These are phyloP conservation scores for Notechis scutatus DNA, from an alignment of 2,113 vertebrate genomes.

Conservation along the genomic window DNA sequence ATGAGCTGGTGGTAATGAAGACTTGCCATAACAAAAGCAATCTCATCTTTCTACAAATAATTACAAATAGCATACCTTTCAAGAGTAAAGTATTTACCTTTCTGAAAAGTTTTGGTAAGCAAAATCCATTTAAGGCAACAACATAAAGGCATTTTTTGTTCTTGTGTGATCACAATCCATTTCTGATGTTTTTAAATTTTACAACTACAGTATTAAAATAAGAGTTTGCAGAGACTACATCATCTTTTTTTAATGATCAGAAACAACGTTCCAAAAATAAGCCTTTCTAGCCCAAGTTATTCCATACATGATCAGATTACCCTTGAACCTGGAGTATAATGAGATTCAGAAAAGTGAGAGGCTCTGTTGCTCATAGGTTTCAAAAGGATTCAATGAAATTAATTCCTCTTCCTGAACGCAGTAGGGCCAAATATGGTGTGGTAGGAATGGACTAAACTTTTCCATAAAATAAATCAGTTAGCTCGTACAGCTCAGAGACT, in stretches of 20 bases:
- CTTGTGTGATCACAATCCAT: neutral
- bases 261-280: neutral
- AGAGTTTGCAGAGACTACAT: neutral
- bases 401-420: neutral
- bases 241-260: neutral
- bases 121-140: slow-evolving; percentile 35
- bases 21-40: slow-evolving; percentile 82
- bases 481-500: neutral
- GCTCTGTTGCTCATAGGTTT: neutral
- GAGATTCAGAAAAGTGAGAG: neutral
- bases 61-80: slow-evolving; percentile 53
- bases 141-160: slow-evolving; percentile 32
- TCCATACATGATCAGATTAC: neutral
- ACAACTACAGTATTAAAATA: neutral
- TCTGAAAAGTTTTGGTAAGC: slow-evolving; percentile 34
- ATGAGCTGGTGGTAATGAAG: slow-evolving; percentile 85
- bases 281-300: neutral
- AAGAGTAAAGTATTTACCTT: slow-evolving; percentile 37
- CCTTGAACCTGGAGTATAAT: neutral
- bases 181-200: slow-evolving; percentile 17
- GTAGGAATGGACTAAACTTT: neutral
- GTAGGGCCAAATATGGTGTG: neutral
- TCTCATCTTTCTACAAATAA: slow-evolving; percentile 73
- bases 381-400: neutral
- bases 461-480: neutral